Evolutionary conservation across 2,797 vertebrate genomes (phyloP), one percentile per base, ranked within the genome.

Genomic region (Sebastes vulpes): DNA sequence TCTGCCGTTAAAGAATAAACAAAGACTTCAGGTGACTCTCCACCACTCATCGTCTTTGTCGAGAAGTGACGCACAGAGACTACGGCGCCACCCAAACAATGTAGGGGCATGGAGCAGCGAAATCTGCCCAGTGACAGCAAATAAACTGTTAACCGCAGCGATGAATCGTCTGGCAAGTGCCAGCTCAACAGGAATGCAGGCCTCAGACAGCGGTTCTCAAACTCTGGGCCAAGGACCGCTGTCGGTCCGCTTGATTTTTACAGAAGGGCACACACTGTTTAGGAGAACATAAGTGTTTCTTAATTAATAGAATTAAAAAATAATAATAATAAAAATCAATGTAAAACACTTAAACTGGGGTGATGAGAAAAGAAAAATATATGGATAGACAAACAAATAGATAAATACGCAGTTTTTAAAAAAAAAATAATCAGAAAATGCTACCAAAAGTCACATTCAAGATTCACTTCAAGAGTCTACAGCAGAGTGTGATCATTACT

Each of bases 111-210:
- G 68, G 82, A 84, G 75, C 53, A 86, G 83, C 11, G 1, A 87
- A 90, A 90, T 93, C 90, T 93, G 90, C 92, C 89, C 87, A 77
- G 91, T 79, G 84, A 92, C 88, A 91, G 83, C 86, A 88, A 87
- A 90, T 79, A 86, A 86, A 89, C 82, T 59, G 80, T 82, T 84
- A 75, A 72, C 75, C 50, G 14, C 78, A 74, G 84, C 68, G 59
- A 79, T 67, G 83, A 82, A 82, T 75, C 28, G 35, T 68, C 65
- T 87, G 81, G 75, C 73, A 80, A 84, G 82, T 77, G 82, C 70
- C 76, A 73, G 75, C 73, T 79, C 60, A 78, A 88, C 81, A 82
- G 88, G 83, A 93, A 90, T 86, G 81, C 67, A 48, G 71, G 52
- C 50, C 38, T 60, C 73, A 86, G 77, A 84, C 35, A 65, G 80